Conservation (phyloP, 2,113 vertebrate genomes). For the Sorex araneus region DNA sequence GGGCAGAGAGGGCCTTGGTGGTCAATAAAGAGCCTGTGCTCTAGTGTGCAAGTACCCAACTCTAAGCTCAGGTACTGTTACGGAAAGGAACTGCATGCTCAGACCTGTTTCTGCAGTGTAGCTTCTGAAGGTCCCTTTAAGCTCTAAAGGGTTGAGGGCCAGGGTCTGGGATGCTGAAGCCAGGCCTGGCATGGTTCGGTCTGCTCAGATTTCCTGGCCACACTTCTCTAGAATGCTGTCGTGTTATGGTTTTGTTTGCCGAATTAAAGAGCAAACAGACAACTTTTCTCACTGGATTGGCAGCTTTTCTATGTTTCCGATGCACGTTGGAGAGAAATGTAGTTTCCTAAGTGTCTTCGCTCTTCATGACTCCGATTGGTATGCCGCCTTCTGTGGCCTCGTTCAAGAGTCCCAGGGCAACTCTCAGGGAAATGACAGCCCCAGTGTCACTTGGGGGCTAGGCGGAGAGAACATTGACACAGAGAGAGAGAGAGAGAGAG, state of each 20-base stretch:
- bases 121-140: no score
- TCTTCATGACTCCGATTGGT: no score
- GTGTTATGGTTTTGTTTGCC: not conserved
- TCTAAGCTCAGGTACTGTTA: no score
- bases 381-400: not conserved
- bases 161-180: no score
- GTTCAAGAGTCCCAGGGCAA: not conserved
- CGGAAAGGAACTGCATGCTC: not conserved
- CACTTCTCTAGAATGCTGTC: not conserved
- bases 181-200: no score
- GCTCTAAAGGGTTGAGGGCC: no score
- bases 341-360: not conserved
- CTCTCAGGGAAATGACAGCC: not conserved
- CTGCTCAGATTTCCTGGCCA: accelerated
- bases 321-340: not conserved
- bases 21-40: no score
- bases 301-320: not conserved
- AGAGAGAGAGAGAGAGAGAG: no score
- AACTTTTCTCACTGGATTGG: not conserved
- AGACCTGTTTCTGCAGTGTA: not conserved
- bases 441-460: not conserved
- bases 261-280: not conserved
- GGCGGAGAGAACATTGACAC: not conserved
- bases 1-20: not conserved
- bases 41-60: no score